Conservation (phyloP, 2,888 invertebrate species). For the Scelioninae gen. 2 region DNA sequence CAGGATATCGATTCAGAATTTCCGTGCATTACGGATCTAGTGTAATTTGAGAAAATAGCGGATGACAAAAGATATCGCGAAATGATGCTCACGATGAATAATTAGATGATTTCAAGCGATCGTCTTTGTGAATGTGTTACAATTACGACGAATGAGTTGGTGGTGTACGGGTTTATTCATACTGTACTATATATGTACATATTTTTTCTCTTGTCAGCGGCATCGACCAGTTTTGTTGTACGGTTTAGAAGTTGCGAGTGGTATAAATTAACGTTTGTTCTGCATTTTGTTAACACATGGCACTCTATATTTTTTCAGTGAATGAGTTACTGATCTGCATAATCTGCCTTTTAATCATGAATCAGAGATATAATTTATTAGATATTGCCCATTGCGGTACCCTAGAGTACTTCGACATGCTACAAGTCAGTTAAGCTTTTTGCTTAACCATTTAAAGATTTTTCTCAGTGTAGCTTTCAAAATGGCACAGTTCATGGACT, state of each 20-base stretch:
- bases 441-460: too few species aligned
- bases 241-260: slow-evolving; percentile 10
- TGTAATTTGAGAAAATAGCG: slow-evolving; percentile 35
- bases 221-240: slow-evolving; percentile 14
- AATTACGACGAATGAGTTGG: slow-evolving; percentile 15
- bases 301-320: not conserved
- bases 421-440: too few species aligned
- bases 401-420: too few species aligned
- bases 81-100: slow-evolving; percentile 37
- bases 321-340: too few species aligned
- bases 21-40: slow-evolving; percentile 18
- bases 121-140: slow-evolving; percentile 9
- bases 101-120: slow-evolving; percentile 28
- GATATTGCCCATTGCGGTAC: too few species aligned
- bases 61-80: slow-evolving; percentile 34
- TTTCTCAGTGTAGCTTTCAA: too few species aligned
- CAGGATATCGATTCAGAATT: slow-evolving; percentile 35
- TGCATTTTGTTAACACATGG: not conserved
- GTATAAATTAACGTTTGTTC: slow-evolving; percentile 17
- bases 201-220: not conserved
- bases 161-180: slow-evolving; percentile 8
- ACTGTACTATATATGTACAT: not conserved
- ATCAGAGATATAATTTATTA: too few species aligned
- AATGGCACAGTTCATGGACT: too few species aligned
- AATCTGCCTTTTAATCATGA: too few species aligned